These are phyloP conservation scores for Malurus leucopterus DNA, from an alignment of 2,797 vertebrate species.

Conservation along the genomic window DNA sequence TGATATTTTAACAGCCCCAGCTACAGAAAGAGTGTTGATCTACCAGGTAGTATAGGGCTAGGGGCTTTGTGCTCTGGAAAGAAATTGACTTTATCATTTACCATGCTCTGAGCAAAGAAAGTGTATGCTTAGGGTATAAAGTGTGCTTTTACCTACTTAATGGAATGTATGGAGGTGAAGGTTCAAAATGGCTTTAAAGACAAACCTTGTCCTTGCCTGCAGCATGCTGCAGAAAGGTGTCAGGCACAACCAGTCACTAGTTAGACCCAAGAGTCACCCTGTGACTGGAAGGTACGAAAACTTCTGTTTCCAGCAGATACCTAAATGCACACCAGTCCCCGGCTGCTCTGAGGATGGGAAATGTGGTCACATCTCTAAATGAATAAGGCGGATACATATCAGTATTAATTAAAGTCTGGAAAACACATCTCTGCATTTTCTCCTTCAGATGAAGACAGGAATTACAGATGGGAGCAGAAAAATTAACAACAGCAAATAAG, in stretches of 20 bases:
- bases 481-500: neutral
- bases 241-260: neutral
- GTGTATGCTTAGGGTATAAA: neutral
- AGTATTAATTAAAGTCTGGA: constrained; percentile 15
- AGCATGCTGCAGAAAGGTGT: neutral
- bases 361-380: constrained; percentile 8
- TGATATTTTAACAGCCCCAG: neutral
- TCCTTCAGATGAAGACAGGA: neutral
- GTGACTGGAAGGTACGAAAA: neutral
- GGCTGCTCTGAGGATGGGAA: neutral
- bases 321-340: neutral
- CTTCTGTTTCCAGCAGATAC: neutral
- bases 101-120: neutral
- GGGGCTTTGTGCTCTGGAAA: neutral
- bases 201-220: neutral
- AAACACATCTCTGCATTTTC: neutral
- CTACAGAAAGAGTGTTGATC: neutral
- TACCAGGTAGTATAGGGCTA: neutral
- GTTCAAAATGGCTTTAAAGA: neutral
- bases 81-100: neutral
- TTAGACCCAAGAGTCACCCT: neutral
- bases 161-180: neutral
- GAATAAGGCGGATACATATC: neutral
- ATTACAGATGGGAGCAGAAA: neutral
- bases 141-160: neutral